Base-by-base conservation (phyloP, 2,888 invertebrate genomes). In the Athalia circularis region DNA sequence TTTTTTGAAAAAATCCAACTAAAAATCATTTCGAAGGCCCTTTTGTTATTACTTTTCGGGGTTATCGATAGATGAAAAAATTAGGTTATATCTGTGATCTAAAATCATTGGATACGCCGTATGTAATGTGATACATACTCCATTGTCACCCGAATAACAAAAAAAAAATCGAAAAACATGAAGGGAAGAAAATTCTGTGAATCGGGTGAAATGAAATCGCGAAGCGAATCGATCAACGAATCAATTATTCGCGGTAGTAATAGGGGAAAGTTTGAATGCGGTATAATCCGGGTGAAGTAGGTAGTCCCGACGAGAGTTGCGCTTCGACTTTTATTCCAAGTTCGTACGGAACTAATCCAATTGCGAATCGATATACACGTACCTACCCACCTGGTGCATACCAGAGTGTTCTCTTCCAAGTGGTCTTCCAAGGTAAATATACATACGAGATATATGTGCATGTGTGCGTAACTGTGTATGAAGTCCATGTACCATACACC, bases 321-420 rank as follows among this genome's bases (percentile, higher is more conserved):
- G 67, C 54, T 68, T 29, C 11, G 52, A 52, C 29, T 68, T 68
- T 68, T 68, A 68, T 68, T 68, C 68, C 54, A 50, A 68, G 50
- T 52, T 68, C 68, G 68, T 68, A 50, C 15, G 47, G 57, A 65
- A 59, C 48, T 77, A 52, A 43, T 77, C 57, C 65, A 77, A 65
- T 65, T 77, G 65, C 11, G 65, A 77, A 64, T 65, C 65, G 65
- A 77, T 64, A 29, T 29, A 29, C 29, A 29, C 2, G 29, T 29
- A 29, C 29, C 29, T 29, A 76, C n/a, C 64, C 52, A n/a, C 52
- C 68, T 52, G 52, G 64, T 50, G 64, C 52, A 76, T 65, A 43
- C 57, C 65, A 15, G 65, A 65, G 57, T 65, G 47, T 77, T 57
- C 62, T 72, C 57, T 47, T 78, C 65, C 65, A 29, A 77, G 74